phyloP scores from a whole-genome alignment of 1,140 invertebrate species.

The Stratiolaelaps scimitus region DNA sequence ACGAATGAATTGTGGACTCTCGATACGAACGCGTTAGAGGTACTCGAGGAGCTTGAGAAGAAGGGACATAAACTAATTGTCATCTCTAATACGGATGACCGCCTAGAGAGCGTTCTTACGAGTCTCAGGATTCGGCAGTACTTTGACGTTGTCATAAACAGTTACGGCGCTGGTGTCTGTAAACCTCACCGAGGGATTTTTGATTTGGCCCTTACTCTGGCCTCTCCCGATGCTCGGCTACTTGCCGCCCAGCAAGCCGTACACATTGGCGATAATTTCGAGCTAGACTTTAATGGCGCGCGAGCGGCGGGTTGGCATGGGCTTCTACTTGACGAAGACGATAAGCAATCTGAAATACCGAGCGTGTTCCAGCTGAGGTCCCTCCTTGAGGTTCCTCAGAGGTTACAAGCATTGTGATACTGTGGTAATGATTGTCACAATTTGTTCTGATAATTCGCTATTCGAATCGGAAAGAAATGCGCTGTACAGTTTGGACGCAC shows the following conservation, averaged over 20 bases:
- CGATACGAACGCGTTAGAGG: neutral
- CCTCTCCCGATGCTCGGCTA: neutral
- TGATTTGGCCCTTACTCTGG: neutral
- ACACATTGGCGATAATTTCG: slow-evolving; percentile 10
- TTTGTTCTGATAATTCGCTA: no score
- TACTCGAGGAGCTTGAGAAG: neutral
- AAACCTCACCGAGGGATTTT: neutral
- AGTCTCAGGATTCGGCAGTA: slow-evolving; percentile 1
- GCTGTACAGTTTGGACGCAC: no score
- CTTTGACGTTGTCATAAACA: neutral
- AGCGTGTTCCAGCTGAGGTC: neutral
- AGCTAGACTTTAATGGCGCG: neutral
- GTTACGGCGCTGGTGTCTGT: neutral
- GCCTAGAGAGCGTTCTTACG: neutral
- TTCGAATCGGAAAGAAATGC: no score
- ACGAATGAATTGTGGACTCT: slow-evolving; percentile 3
- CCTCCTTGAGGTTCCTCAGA: neutral
- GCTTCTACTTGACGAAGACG: neutral
- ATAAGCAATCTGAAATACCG: neutral
- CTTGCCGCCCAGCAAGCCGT: neutral
- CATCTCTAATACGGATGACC: slow-evolving; percentile 10
- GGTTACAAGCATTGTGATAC: neutral
- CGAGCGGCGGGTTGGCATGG: neutral
- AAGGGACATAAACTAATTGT: neutral
- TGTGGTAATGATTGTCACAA: no score